These are phyloP conservation scores for Platanista minor DNA, from an alignment of 2,113 vertebrate genomes.

Conservation along the genomic window DNA sequence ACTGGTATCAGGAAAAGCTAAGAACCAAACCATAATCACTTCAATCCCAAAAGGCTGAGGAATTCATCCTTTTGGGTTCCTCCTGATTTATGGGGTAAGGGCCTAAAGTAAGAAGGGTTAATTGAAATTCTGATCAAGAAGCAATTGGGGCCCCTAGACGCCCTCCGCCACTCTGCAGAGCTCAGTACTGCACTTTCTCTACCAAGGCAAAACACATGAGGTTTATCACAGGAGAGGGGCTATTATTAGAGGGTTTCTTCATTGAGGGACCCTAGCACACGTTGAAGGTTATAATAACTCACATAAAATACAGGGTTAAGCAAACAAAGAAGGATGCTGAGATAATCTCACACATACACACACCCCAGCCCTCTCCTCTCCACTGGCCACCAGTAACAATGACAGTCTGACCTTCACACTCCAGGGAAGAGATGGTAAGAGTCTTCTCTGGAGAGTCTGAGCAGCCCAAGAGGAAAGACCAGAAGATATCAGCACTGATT, in stretches of 20 bases:
- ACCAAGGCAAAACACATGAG: background rate
- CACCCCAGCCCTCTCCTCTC: background rate
- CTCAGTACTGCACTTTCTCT: no score
- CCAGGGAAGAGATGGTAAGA: rapidly evolving
- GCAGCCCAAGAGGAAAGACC: background rate
- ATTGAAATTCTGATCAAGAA: background rate
- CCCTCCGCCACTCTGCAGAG: background rate
- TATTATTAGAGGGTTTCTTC: background rate
- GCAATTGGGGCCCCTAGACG: background rate
- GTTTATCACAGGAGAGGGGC: background rate
- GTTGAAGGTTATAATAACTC: background rate
- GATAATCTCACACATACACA: background rate
- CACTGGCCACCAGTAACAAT: background rate
- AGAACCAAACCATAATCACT: background rate
- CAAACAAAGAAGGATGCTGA: background rate
- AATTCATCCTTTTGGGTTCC: background rate
- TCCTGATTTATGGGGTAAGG: background rate
- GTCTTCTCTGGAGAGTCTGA: background rate
- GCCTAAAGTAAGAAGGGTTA: background rate
- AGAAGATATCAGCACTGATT: background rate
- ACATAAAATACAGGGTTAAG: background rate
- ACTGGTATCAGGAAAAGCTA: background rate
- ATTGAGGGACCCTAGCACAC: background rate
- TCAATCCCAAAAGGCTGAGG: background rate
- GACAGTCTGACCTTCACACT: background rate